phyloP scores from a whole-genome alignment of 2,888 invertebrate genomes.

The Cephus pulcher region DNA sequence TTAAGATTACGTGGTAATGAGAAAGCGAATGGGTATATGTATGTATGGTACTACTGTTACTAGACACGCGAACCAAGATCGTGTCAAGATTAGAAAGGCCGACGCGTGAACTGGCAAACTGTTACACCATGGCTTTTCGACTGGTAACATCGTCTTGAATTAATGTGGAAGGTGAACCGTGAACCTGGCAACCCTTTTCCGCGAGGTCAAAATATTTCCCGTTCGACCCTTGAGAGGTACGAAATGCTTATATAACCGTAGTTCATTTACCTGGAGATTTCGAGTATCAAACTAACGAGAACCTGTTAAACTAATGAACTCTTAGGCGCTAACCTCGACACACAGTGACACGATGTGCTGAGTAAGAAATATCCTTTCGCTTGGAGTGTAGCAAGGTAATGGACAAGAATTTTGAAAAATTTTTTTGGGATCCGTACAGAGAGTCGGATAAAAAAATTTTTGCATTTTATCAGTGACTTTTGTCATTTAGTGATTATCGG shows the following conservation, averaged over 20 bases:
- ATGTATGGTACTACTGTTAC: not conserved
- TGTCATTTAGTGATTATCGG: too few species aligned
- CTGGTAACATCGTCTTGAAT: not conserved
- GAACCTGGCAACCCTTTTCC: not conserved
- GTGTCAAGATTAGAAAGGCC: not conserved
- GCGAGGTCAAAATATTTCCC: not conserved
- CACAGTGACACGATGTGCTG: slow-evolving; percentile 2
- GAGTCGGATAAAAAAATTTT: not conserved
- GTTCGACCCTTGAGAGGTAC: not conserved
- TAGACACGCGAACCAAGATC: slow-evolving; percentile 4
- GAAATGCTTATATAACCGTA: not conserved
- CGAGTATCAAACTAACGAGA: slow-evolving; percentile 24
- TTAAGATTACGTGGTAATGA: slow-evolving; percentile 51
- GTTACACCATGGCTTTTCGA: not conserved
- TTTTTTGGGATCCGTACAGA: too few species aligned
- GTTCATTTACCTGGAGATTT: not conserved
- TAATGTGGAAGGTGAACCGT: not conserved
- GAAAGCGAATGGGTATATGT: slow-evolving; percentile 18
- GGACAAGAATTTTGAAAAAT: not conserved
- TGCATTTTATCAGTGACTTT: not conserved
- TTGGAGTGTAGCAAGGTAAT: not conserved
- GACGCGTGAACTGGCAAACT: not conserved
- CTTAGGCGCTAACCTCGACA: slow-evolving; percentile 11
- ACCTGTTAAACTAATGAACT: slow-evolving; percentile 38
- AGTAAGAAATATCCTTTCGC: not conserved